Base-by-base conservation (phyloP, 64 coral and sea anemone genomes). In the Anthopleura sola region DNA sequence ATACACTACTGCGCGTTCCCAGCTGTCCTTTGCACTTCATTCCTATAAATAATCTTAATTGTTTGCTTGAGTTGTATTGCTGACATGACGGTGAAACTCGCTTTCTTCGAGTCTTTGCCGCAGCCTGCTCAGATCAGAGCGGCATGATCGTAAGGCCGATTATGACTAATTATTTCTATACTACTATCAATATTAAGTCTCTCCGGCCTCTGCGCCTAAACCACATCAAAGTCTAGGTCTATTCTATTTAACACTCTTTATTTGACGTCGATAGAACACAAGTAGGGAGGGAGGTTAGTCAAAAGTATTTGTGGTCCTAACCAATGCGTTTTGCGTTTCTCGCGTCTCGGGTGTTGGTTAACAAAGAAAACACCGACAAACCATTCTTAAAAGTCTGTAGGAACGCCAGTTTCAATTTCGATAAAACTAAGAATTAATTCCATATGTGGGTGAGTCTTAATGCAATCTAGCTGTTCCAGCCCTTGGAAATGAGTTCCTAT, bases 321-420 rank as follows among this genome's bases (percentile, higher is more conserved):
- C 44, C 24, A 48, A 79, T 23, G 37, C 76, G 66, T 71, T 79
- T 79, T 44, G 76, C 76, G 20, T 79, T 48, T 79, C 76, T 44
- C 37, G 37, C 76, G 36, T 48, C 76, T 79, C 76, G 24, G 82
- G 82, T 83, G 82, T 83, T 83, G 82, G 48, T 83, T 83, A 83
- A 83, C 82, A 83, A 83, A 83, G 82, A 49, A 38, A 83, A 83
- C 47, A 28, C 76, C 76, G 76, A 28, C 76, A 79, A 23, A 38
- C 36, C 76, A 48, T 37, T 37, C 39, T 79, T 79, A 79, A 79
- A 79, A 24, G 76, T 79, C 76, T 79, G 24, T 3, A 71, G 66
- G 20, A 79, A 48, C 18, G 37, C 36, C 76, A 79, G 76, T 79
- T 79, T 44, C 76, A 46, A 44, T 79, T 38, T 48, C 76, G 76